Evolutionary conservation across 2,888 invertebrate species (phyloP).

Genomic region (Chirona hameri): DNA sequence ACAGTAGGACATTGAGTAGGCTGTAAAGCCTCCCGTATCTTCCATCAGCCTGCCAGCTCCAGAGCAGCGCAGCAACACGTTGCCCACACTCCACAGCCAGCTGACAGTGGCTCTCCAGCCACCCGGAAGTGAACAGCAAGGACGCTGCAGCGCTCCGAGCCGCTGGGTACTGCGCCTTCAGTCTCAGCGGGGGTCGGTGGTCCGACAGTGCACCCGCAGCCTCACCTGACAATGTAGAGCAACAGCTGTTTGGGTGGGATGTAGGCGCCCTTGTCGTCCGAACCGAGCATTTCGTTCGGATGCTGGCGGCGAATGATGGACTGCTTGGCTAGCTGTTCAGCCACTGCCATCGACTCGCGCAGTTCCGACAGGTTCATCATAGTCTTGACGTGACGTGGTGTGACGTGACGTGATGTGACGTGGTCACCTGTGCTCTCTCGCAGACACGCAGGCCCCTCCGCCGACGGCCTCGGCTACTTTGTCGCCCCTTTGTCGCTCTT

Average conservation of each 20-base stretch:
- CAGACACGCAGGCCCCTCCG: not conserved
- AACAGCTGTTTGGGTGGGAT: constrained; percentile 60
- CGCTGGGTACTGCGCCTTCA: not conserved
- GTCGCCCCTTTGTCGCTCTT: not conserved
- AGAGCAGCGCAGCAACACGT: too few species aligned
- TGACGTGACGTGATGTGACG: too few species aligned
- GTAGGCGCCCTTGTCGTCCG: constrained; percentile 49
- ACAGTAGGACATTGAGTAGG: too few species aligned
- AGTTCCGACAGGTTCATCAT: constrained; percentile 34
- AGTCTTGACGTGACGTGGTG: not conserved
- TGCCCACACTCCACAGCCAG: too few species aligned
- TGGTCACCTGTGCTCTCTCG: not conserved
- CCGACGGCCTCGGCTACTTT: not conserved
- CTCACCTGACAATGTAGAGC: constrained; percentile 62
- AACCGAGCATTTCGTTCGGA: not conserved
- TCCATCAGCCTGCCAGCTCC: too few species aligned
- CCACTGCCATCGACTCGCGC: constrained; percentile 37
- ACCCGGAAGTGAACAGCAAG: too few species aligned
- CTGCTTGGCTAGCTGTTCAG: constrained; percentile 37
- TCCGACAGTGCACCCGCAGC: not conserved
- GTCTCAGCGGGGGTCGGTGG: not conserved
- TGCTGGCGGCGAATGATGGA: constrained; percentile 34
- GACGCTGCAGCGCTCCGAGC: too few species aligned
- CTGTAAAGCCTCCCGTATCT: too few species aligned
- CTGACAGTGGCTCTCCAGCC: too few species aligned